phyloP scores from a whole-genome alignment of 1,140 invertebrate species.

The Lethocerus indicus region DNA sequence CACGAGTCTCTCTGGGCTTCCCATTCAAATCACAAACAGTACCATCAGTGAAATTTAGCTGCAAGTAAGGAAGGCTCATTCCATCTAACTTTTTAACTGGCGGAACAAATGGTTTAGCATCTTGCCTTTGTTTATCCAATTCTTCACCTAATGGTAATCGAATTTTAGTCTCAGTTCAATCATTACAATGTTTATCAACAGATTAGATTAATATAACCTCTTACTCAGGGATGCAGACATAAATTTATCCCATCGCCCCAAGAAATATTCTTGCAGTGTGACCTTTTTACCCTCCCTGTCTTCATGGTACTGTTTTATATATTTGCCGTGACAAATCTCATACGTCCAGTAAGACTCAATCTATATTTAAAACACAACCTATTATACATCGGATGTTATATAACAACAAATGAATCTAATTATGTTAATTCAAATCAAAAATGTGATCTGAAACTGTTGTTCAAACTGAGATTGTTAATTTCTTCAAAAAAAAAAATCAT shows the following conservation, averaged over 20 bases:
- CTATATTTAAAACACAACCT: constrained; percentile 24
- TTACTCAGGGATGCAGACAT: constrained; percentile 29
- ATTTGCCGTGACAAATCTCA: constrained; percentile 85
- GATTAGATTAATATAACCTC: constrained; percentile 8
- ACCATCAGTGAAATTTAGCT: constrained; percentile 58
- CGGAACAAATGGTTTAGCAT: constrained; percentile 7
- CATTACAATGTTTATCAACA: neutral
- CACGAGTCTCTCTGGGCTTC: constrained; percentile 59
- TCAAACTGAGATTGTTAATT: neutral
- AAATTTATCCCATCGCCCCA: constrained; percentile 51
- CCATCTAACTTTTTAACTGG: constrained; percentile 56
- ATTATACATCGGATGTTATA: neutral
- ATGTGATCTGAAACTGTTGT: neutral
- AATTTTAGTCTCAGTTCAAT: neutral
- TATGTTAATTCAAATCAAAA: neutral
- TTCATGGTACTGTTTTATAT: constrained; percentile 88
- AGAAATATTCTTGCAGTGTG: constrained; percentile 62
- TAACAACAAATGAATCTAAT: neutral
- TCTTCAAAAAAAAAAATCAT: neutral
- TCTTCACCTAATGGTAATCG: constrained; percentile 16
- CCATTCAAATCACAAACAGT: constrained; percentile 76
- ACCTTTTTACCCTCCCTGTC: constrained; percentile 73
- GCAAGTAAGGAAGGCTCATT: constrained; percentile 63
- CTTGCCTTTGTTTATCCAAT: constrained; percentile 13
- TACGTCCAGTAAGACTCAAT: constrained; percentile 95